phyloP scores from a whole-genome alignment of 2,888 invertebrate genomes.

The Deilephila porcellus region DNA sequence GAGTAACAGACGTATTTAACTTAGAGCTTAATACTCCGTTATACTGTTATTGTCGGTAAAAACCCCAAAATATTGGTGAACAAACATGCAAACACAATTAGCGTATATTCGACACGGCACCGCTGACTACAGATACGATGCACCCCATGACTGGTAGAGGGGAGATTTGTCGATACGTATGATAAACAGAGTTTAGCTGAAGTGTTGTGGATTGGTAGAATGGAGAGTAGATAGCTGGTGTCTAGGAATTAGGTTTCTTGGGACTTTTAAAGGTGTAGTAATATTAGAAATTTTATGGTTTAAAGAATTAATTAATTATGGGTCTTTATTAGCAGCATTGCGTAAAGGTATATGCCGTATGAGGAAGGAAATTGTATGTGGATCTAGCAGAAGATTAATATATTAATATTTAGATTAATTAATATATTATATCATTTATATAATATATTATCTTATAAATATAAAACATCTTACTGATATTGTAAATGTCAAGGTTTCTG shows the following conservation, averaged over 20 bases:
- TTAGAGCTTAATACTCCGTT: neutral
- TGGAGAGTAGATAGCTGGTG: neutral
- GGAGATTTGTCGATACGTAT: slow-evolving; percentile 44
- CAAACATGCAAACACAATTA: slow-evolving; percentile 79
- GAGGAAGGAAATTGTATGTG: too few relatives aligned
- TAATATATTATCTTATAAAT: too few relatives aligned
- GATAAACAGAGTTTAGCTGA: neutral
- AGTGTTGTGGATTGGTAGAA: neutral
- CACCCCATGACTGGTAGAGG: slow-evolving; percentile 66
- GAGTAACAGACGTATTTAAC: neutral
- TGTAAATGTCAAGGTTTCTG: too few relatives aligned
- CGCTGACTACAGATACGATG: slow-evolving; percentile 58
- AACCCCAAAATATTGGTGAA: slow-evolving; percentile 46
- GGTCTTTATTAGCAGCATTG: too few relatives aligned
- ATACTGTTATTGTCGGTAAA: slow-evolving; percentile 12
- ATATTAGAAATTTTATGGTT: too few relatives aligned
- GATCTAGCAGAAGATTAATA: too few relatives aligned
- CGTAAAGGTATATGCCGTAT: too few relatives aligned
- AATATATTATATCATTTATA: too few relatives aligned
- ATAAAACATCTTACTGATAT: too few relatives aligned
- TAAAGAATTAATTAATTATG: too few relatives aligned
- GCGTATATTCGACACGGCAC: slow-evolving; percentile 67
- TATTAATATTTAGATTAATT: too few relatives aligned
- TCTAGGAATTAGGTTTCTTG: neutral
- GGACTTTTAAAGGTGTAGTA: too few relatives aligned